Conservation (phyloP, 2,888 invertebrate species). For the Lagria hirta region DNA sequence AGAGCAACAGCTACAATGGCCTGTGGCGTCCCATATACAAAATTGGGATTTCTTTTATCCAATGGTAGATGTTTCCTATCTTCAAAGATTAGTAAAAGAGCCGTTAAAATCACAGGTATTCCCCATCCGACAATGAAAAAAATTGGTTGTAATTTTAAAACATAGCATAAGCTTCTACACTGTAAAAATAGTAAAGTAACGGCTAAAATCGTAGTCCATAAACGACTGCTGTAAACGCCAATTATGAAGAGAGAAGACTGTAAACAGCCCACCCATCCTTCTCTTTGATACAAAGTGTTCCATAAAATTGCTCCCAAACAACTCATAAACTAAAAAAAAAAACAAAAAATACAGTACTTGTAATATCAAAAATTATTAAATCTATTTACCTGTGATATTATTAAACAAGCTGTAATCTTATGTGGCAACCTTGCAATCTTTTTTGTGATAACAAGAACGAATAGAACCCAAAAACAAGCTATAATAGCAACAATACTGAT, state of each 20-base stretch:
- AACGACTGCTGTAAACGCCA: constrained; percentile 76
- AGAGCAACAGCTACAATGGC: constrained; percentile 76
- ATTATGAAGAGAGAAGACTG: constrained; percentile 77
- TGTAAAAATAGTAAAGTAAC: constrained; percentile 79
- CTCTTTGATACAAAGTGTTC: constrained; percentile 60
- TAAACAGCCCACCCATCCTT: constrained; percentile 66
- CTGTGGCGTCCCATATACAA: constrained; percentile 75
- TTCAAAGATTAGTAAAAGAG: constrained; percentile 63
- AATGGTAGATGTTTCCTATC: constrained; percentile 54
- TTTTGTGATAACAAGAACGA: constrained; percentile 72
- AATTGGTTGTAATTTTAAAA: constrained; percentile 72
- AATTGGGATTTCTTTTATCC: constrained; percentile 70
- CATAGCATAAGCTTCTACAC: constrained; percentile 80
- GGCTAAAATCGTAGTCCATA: constrained; percentile 85
- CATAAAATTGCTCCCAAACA: constrained; percentile 77
- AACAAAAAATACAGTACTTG: neutral
- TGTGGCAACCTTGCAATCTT: constrained; percentile 80
- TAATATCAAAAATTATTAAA: constrained; percentile 4
- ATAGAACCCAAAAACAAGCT: constrained; percentile 76
- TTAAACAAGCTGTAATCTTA: constrained; percentile 74
- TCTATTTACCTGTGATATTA: constrained; percentile 73
- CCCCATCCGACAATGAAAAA: constrained; percentile 64
- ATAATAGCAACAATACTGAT: constrained; percentile 77
- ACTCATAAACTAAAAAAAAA: constrained; percentile 59
- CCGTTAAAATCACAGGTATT: constrained; percentile 67